phyloP scores from a whole-genome alignment of 2,797 vertebrate species.

The Cuculus canorus region DNA sequence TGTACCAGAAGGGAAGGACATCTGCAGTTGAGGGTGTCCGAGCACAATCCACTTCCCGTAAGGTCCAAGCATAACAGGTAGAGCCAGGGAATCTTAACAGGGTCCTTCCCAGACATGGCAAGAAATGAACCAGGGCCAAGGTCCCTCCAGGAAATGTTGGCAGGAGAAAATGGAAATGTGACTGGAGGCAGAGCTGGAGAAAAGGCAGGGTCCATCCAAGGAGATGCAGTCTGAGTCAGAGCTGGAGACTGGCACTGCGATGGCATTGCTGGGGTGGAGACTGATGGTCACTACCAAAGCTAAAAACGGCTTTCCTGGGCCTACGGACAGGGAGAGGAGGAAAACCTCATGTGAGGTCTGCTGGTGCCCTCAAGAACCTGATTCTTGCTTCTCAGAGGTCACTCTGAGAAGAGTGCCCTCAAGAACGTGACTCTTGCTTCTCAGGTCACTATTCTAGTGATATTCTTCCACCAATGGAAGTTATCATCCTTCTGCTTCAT shows the following conservation, averaged over 20 bases:
- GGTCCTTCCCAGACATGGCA: neutral
- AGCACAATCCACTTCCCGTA: neutral
- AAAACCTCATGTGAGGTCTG: neutral
- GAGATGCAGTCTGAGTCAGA: neutral
- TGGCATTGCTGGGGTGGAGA: neutral
- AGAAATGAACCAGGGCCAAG: neutral
- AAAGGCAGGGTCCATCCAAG: neutral
- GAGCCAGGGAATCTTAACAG: neutral
- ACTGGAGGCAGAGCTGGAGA: neutral
- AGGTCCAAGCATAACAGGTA: neutral
- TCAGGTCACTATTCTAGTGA: neutral
- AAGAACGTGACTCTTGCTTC: neutral
- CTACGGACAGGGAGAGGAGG: neutral
- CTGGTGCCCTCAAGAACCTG: neutral
- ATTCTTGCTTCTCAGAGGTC: neutral
- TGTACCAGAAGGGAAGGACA: neutral
- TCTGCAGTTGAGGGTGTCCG: neutral
- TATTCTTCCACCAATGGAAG: neutral
- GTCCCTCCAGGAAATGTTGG: neutral
- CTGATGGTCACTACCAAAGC: neutral
- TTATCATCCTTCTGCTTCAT: neutral
- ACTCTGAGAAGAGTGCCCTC: neutral
- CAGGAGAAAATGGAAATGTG: neutral
- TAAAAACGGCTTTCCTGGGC: neutral
- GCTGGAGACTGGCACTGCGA: fast-evolving